Conservation (phyloP, 2,113 vertebrate genomes). For the Ciconia maguari region DNA sequence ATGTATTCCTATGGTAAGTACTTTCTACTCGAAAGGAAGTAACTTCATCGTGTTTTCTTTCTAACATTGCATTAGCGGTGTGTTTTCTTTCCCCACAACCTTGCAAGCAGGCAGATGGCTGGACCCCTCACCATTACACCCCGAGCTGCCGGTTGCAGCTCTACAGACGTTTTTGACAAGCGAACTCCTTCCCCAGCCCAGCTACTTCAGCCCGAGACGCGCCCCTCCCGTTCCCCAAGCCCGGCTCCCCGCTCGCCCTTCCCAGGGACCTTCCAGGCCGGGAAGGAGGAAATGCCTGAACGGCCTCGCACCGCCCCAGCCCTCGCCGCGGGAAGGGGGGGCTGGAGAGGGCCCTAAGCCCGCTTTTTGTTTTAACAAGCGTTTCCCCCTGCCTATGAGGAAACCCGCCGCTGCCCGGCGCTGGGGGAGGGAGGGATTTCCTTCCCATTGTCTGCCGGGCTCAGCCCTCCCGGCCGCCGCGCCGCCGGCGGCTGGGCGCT, state of each 20-base stretch:
- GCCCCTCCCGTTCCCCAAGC: not conserved
- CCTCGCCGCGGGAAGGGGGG: not conserved
- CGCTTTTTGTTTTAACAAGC: constrained; percentile 11
- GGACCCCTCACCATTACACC: not conserved
- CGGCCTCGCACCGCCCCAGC: not conserved
- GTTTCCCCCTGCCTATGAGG: not conserved
- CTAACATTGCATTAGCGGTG: not conserved
- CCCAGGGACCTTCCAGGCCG: not conserved
- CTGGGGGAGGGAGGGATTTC: constrained; percentile 45
- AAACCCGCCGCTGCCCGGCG: not conserved
- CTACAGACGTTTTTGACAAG: not conserved
- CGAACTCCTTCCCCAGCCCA: not conserved
- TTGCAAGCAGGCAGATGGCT: not conserved
- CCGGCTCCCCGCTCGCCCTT: accelerated
- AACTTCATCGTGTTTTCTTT: not conserved
- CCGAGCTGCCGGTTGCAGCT: not conserved
- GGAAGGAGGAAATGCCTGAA: not conserved
- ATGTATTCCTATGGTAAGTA: not conserved
- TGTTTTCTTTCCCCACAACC: not conserved
- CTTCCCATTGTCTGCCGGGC: constrained; percentile 43
- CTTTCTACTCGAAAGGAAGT: not conserved
- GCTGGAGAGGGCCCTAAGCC: not conserved
- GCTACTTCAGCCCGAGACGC: not conserved
- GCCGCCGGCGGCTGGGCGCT: not conserved
- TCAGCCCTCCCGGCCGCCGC: not conserved